Evolutionary conservation across 2,797 vertebrate genomes (phyloP).

Genomic region (Varecia variegata): DNA sequence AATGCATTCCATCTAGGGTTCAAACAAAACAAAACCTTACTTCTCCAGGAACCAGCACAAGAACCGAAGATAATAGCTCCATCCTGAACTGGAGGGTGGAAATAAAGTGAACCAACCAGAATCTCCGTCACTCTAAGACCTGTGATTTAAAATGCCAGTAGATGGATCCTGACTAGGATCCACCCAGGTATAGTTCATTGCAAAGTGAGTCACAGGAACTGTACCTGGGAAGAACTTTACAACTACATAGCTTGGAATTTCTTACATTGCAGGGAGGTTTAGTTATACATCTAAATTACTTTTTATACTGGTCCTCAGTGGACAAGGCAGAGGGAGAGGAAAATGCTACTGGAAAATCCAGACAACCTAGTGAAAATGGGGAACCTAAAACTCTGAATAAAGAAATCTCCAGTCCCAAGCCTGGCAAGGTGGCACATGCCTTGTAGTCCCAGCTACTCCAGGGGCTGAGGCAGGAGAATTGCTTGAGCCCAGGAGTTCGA

Average conservation of each 20-base stretch:
- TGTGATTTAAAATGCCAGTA: conserved; percentile 3
- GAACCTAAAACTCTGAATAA: background rate
- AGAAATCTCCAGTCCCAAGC: background rate
- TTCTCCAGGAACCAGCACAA: background rate
- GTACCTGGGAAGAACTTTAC: background rate
- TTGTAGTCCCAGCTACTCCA: too few relatives aligned
- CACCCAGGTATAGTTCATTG: background rate
- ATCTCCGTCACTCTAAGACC: background rate
- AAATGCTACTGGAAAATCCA: conserved; percentile 11
- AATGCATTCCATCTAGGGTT: background rate
- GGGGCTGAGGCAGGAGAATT: too few relatives aligned
- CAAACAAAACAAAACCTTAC: background rate
- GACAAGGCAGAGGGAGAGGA: background rate
- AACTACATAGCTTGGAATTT: background rate
- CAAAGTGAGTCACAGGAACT: background rate
- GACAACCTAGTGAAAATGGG: background rate
- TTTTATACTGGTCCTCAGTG: background rate
- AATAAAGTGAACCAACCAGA: conserved; percentile 7
- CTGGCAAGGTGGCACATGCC: too few relatives aligned
- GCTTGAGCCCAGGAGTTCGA: too few relatives aligned
- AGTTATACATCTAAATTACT: conserved; percentile 18
- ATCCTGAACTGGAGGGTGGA: background rate
- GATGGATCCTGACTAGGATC: background rate
- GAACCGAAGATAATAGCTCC: background rate
- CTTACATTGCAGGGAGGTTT: conserved; percentile 7